Conservation (phyloP, 1,140 invertebrate genomes). For the Triops cancriformis region DNA sequence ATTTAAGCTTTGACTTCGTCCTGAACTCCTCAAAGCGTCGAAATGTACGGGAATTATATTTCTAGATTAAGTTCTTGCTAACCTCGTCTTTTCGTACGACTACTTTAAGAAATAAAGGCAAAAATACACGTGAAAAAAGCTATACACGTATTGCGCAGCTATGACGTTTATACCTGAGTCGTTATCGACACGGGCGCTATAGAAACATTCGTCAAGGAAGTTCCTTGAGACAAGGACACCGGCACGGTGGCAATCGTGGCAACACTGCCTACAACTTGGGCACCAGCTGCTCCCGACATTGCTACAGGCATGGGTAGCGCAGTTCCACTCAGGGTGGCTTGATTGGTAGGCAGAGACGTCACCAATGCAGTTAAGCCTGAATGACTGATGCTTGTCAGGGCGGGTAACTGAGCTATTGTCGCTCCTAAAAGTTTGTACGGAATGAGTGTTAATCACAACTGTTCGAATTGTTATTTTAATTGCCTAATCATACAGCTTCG, state of each 20-base stretch:
- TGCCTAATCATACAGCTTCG: no score
- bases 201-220: slow-evolving; percentile 17
- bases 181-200: slow-evolving; percentile 27
- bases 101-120: no score
- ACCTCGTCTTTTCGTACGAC: no score
- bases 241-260: slow-evolving; percentile 48
- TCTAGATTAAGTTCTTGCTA: no score
- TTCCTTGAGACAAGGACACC: slow-evolving; percentile 49
- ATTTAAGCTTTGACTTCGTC: no score
- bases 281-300: slow-evolving; percentile 44
- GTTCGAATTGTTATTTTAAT: background rate
- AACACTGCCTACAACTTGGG: slow-evolving; percentile 36
- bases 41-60: no score
- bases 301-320: slow-evolving; percentile 56
- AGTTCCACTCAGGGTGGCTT: slow-evolving; percentile 51
- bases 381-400: slow-evolving; percentile 30
- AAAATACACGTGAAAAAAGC: slow-evolving; percentile 1
- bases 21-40: no score
- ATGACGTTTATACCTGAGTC: background rate
- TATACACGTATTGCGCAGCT: background rate
- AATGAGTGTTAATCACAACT: background rate
- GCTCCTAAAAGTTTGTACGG: slow-evolving; percentile 20
- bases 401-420: slow-evolving; percentile 3
- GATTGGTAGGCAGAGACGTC: slow-evolving; percentile 43
- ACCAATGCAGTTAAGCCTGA: slow-evolving; percentile 44